Base-by-base conservation (phyloP, 1,140 invertebrate species). In the Drosophila sp. region DNA sequence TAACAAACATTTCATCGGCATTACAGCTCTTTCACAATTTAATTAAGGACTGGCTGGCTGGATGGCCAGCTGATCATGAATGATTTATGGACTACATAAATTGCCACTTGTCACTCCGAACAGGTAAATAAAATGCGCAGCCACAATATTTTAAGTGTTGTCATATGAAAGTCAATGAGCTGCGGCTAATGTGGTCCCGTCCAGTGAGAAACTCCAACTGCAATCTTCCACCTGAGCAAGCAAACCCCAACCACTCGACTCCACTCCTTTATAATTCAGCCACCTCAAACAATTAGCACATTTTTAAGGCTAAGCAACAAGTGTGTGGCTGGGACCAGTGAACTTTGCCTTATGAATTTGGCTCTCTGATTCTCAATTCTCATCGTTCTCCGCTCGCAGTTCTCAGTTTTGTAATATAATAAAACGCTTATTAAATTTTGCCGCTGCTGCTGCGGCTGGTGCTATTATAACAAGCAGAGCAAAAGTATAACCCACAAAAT, bases 341-440 rank as follows among this genome's bases (percentile, higher is more conserved):
- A 75, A 33, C 73, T 55, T 50, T 32, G 40, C 27, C 35, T 44
- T 60, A 64, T 67, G 57, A 81, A 76, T 73, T 76, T 76, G 41
- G 35, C 41, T 65, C 44, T 27, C 50, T 65, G 67, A 66, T 29
- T 72, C 41, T 23, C 17, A 7, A 0, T 38, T 38, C 35, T 38
- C 35, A 38, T 38, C 35, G 60, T 54, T 29, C 44, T 62, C 1
- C 32, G n/a, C 30, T 78, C 44, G 70, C 67, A 72, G 60, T 44
- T 79, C 60, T 38, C 56, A 64, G 60, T 80, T 29, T 65, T 82
- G 66, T 82, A 81, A 81, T 81, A 82, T 78, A 82, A 81, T 81
- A 82, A 81, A 81, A 81, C 79, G 79, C 79, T 81, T 81, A 81
- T 81, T 81, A 81, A 81, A 81, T 82, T 81, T 81, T 76, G 72